Evolutionary conservation across 1,140 invertebrate genomes (phyloP), one percentile per base, ranked within the genome.

Genomic region (Anadara kagoshimensis): DNA sequence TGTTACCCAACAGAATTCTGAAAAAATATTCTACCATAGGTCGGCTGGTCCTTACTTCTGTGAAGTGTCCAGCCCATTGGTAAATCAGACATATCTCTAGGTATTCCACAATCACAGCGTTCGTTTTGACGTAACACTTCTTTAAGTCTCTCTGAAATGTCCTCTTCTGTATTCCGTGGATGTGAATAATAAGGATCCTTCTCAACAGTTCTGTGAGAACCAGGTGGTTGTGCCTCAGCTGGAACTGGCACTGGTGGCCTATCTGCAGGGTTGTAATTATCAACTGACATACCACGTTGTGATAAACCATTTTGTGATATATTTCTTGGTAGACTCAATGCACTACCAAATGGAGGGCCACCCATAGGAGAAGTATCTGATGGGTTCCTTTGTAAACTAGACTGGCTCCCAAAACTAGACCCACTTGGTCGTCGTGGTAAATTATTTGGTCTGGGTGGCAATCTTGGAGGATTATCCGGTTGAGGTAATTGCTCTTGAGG

Each of bases 61-160:
- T 75, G 73, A 22, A 75, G 67, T 10, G 67, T 70, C 73, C 73
- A 75, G 7, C 73, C 73, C n/a, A 66, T 16, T 22, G 73, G 73
- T 12, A 75, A 41, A 45, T 75, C 73, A 11, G 73, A 36, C n/a
- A 70, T 58, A 5, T 75, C 73, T 53, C 73, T 53, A 43, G 73
- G 73, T 61, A 75, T 75, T 14, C 73, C 73, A 75, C 73, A 75
- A 44, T 75, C 73, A 75, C 73, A 75, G 12, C 68, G 24, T 41
- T 75, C 73, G 70, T 49, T 75, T 36, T 75, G 59, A n/a, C 57
- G 53, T 53, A 75, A 59, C 0, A 75, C 73, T 54, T 75, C 68
- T 54, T 75, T 75, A 22, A 75, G 29, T 62, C 62, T 69, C 26
- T 75, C 68, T 16, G 61, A 61, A 45, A 75, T 75, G 54, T 69